Conservation (phyloP, 2,797 vertebrate genomes). For the Coluber constrictor region DNA sequence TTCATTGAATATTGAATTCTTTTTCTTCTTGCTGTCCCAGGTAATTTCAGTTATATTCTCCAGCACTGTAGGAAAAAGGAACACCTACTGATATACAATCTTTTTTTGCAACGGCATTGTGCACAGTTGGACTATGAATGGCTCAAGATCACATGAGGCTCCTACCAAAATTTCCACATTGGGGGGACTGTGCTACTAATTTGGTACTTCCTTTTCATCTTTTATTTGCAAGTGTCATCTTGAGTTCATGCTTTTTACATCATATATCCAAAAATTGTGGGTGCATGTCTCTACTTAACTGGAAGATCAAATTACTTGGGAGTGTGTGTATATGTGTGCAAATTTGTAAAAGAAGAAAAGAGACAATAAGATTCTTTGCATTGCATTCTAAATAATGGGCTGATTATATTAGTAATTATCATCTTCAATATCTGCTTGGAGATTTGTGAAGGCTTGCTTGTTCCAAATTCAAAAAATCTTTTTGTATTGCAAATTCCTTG, state of each 20-base stretch:
- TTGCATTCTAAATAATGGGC: slow-evolving; percentile 49
- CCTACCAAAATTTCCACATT: background rate
- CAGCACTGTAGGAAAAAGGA: background rate
- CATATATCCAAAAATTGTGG: background rate
- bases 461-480: slow-evolving; percentile 39
- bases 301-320: slow-evolving; percentile 27
- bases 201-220: background rate
- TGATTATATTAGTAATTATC: slow-evolving; percentile 51
- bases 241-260: background rate
- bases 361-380: slow-evolving; percentile 28
- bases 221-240: background rate
- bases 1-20: background rate
- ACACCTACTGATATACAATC: background rate
- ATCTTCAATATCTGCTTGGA: slow-evolving; percentile 54
- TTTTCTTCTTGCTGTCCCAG: background rate
- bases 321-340: background rate
- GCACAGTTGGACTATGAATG: background rate
- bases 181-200: background rate
- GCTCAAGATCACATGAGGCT: background rate
- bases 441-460: slow-evolving; percentile 41
- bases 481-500: slow-evolving; percentile 46
- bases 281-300: background rate
- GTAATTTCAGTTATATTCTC: background rate
- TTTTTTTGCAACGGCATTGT: background rate
- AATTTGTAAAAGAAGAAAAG: slow-evolving; percentile 23